Conservation (phyloP, 2,888 invertebrate genomes). For the Halocaridina rubra region DNA sequence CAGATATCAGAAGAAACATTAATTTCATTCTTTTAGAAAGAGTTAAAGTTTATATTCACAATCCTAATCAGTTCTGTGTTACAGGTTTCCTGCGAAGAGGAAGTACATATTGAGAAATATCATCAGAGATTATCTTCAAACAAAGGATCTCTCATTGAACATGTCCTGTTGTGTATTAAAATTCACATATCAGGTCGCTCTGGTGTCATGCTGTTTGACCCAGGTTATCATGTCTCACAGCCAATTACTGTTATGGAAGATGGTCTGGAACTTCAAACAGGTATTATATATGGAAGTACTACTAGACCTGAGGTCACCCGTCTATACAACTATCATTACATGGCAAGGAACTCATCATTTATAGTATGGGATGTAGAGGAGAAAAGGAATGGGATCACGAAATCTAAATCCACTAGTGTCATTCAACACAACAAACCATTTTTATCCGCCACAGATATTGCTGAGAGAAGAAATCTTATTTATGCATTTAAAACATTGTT, state of each 20-base stretch:
- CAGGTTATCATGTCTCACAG: conserved; percentile 89
- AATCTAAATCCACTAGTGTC: conserved; percentile 75
- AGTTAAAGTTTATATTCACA: too few relatives aligned
- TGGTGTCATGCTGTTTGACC: conserved; percentile 86
- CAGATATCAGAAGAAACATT: too few relatives aligned
- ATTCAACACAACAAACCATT: conserved; percentile 79
- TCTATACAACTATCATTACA: conserved; percentile 85
- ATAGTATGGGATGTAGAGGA: conserved; percentile 88
- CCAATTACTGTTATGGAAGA: conserved; percentile 90
- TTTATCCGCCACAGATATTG: conserved; percentile 83
- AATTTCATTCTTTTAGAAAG: too few relatives aligned
- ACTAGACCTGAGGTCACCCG: conserved; percentile 76
- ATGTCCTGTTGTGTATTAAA: conserved; percentile 83
- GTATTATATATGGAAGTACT: conserved; percentile 67
- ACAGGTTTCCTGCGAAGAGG: conserved; percentile 90
- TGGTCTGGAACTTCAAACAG: conserved; percentile 86
- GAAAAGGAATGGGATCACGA: conserved; percentile 72
- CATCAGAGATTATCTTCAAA: conserved; percentile 69
- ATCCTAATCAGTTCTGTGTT: conserved; percentile 66
- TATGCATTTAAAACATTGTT: conserved; percentile 81
- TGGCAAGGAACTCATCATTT: conserved; percentile 77
- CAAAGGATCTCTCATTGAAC: conserved; percentile 83
- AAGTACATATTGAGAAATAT: conserved; percentile 73
- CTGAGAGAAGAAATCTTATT: conserved; percentile 88
- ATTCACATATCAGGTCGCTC: conserved; percentile 79